These are phyloP conservation scores for Otocyon megalotis DNA, from an alignment of 2,113 vertebrate genomes.

Conservation along the genomic window DNA sequence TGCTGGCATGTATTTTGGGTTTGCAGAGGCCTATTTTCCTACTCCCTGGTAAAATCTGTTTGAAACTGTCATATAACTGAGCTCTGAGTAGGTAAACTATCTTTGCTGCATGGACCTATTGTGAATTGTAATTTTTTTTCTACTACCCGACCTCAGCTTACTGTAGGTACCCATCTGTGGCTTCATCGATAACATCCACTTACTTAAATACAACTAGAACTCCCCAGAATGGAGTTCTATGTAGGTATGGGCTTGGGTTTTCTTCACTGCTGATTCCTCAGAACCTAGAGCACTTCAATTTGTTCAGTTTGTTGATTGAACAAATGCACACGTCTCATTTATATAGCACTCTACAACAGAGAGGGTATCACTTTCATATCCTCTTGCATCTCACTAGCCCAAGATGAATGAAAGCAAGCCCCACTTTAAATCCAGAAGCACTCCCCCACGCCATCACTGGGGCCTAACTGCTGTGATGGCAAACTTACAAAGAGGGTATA, in stretches of 20 bases:
- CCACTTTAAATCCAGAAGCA: not conserved
- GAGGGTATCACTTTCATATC: too few relatives aligned
- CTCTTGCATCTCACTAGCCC: not conserved
- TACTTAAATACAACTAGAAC: not conserved
- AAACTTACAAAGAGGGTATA: not conserved
- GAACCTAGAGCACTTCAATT: not conserved
- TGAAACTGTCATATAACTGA: not conserved
- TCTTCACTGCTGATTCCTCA: not conserved
- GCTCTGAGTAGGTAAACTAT: not conserved
- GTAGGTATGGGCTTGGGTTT: not conserved
- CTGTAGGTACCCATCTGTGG: not conserved
- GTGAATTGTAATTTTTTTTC: not conserved
- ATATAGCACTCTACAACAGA: not conserved
- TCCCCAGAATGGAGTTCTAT: not conserved
- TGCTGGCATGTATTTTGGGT: not conserved
- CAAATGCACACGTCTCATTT: not conserved
- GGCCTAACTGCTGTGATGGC: not conserved
- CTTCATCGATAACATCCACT: not conserved
- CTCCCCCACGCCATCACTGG: accelerated
- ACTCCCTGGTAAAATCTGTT: not conserved
- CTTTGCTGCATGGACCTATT: not conserved
- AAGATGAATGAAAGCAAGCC: not conserved
- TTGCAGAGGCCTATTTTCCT: not conserved
- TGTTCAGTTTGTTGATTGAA: not conserved
- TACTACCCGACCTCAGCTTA: not conserved